Evolutionary conservation across 1,140 invertebrate genomes (phyloP).

Genomic region (Dinoponera quadriceps): DNA sequence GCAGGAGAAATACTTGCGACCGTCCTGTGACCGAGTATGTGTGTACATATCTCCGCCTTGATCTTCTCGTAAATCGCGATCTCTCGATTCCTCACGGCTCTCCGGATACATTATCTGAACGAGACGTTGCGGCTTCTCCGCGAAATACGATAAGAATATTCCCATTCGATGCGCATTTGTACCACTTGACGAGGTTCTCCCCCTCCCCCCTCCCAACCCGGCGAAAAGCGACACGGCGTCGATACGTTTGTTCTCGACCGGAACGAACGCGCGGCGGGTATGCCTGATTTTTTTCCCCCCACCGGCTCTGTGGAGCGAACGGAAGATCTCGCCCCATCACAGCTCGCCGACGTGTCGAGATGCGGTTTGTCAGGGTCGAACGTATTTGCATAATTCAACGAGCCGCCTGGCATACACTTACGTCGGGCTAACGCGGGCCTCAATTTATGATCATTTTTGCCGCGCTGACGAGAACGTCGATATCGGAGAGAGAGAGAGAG

Average conservation of each 20-base stretch:
- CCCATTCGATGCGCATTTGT: neutral
- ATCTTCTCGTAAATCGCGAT: neutral
- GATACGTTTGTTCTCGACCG: slow-evolving; percentile 10
- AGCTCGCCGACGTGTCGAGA: slow-evolving; percentile 44
- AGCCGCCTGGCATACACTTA: slow-evolving; percentile 49
- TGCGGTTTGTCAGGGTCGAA: slow-evolving; percentile 57
- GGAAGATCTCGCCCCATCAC: slow-evolving; percentile 26
- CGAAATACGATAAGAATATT: neutral
- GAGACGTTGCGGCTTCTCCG: neutral
- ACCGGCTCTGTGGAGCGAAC: slow-evolving; percentile 2
- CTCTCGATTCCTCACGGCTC: neutral
- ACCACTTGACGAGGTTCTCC: neutral
- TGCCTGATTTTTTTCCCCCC: slow-evolving; percentile 12
- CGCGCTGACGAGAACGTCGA: slow-evolving; percentile 40
- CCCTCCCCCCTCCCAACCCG: no score
- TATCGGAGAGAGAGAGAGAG: slow-evolving; percentile 28
- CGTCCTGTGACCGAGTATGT: no score
- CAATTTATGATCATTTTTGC: slow-evolving; percentile 60
- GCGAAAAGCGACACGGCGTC: neutral
- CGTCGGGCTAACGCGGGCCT: slow-evolving; percentile 42
- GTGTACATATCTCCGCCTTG: slow-evolving; percentile 10
- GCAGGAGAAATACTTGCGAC: no score
- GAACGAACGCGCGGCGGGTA: neutral
- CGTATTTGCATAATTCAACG: slow-evolving; percentile 60
- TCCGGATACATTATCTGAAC: neutral